Conservation (phyloP, 2,113 vertebrate species). For the Lonchura striata region DNA sequence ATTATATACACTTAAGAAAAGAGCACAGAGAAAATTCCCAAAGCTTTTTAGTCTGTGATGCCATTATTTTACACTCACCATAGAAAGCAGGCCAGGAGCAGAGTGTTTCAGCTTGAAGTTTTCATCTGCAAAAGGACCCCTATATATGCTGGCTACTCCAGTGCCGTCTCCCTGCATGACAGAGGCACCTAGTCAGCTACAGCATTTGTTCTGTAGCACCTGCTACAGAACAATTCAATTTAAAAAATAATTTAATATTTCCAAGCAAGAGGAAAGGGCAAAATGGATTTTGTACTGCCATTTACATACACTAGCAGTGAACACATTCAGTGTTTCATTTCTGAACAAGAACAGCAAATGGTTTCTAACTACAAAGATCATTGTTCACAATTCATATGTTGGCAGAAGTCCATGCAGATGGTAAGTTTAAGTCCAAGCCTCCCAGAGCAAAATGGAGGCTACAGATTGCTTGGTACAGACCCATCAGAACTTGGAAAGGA, state of each 20-base stretch:
- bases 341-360: neutral
- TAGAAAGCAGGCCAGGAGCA: conserved; percentile 88
- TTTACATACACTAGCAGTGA: neutral
- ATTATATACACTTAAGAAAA: neutral
- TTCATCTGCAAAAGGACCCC: conserved; percentile 95
- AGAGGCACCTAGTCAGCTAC: neutral
- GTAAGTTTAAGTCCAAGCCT: neutral
- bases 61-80: conserved; percentile 77
- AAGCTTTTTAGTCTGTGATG: neutral
- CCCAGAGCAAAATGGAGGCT: neutral
- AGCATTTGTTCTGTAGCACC: neutral
- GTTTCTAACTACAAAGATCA: neutral
- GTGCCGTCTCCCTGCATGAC: conserved; percentile 88
- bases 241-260: neutral
- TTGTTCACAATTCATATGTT: accelerated
- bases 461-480: neutral
- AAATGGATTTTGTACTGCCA: neutral
- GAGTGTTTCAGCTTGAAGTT: conserved; percentile 92
- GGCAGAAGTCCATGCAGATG: neutral
- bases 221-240: neutral
- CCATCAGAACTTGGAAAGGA: neutral
- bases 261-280: neutral
- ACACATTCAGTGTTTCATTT: neutral
- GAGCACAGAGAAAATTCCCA: neutral
- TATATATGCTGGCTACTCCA: conserved; percentile 94